Conservation (phyloP, 2,113 vertebrate genomes). For the Periophthalmodon schlosseri region DNA sequence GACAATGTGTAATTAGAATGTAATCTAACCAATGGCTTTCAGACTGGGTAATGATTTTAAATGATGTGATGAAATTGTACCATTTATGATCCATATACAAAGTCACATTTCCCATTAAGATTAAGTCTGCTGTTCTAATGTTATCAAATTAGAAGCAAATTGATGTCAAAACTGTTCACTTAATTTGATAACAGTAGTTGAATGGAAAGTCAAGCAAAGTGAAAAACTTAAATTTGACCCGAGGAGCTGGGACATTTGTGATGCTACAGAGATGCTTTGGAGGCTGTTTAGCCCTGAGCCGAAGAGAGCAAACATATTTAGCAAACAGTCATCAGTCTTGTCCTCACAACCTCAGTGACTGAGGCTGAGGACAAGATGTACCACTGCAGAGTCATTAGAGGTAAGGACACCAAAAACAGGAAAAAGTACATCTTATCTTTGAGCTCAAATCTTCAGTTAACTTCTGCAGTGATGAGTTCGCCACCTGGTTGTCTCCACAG, state of each 20-base stretch:
- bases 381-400: not conserved
- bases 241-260: constrained; percentile 24
- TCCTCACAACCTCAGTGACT: constrained; percentile 18
- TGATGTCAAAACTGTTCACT: not conserved
- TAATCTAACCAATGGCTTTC: not conserved
- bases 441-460: no score
- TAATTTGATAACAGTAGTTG: not conserved
- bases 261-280: constrained; percentile 23
- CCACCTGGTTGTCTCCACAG: no score
- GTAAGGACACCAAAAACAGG: not conserved
- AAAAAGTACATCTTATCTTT: constrained; percentile 7
- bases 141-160: constrained; percentile 14
- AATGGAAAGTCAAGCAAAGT: constrained; percentile 23
- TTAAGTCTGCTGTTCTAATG: constrained; percentile 11
- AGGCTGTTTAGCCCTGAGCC: constrained; percentile 22
- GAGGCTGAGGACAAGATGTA: not conserved
- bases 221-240: constrained; percentile 12
- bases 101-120: constrained; percentile 10
- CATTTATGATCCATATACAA: constrained; percentile 14
- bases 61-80: constrained; percentile 3
- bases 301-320: constrained; percentile 34
- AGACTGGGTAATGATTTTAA: constrained; percentile 7
- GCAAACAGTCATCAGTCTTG: constrained; percentile 37
- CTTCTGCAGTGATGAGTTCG: no score
- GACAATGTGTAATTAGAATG: constrained; percentile 18